Conservation (phyloP, 2,113 vertebrate species). For the Tyto alba region DNA sequence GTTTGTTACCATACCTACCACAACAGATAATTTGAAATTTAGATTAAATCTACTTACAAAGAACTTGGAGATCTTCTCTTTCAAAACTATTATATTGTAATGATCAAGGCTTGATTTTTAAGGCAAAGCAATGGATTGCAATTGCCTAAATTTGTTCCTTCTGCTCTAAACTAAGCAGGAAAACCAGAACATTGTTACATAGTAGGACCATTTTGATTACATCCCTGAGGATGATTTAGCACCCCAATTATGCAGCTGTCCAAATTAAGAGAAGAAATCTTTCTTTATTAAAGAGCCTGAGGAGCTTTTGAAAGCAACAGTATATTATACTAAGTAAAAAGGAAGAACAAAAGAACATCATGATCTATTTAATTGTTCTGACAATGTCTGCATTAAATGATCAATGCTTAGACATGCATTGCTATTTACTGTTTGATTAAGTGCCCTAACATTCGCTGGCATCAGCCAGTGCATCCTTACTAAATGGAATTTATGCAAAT, state of each 20-base stretch:
- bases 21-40: not conserved
- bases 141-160: not conserved
- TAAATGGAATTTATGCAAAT: slow-evolving; percentile 25
- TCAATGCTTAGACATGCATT: not conserved
- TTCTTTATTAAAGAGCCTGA: slow-evolving; percentile 3
- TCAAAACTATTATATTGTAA: not conserved
- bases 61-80: not conserved
- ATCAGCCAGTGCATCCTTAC: not conserved
- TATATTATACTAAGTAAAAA: not conserved
- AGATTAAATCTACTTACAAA: not conserved
- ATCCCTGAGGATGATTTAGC: slow-evolving; percentile 27
- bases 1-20: not conserved
- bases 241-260: slow-evolving; percentile 4
- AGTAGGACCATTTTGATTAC: not conserved
- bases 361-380: not conserved
- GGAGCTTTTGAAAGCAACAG: slow-evolving; percentile 3
- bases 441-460: not conserved
- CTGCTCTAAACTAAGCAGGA: not conserved
- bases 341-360: not conserved
- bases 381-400: not conserved
- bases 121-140: not conserved
- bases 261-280: slow-evolving; percentile 19
- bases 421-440: slow-evolving; percentile 19
- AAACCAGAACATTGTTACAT: not conserved
- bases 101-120: not conserved